Evolutionary conservation across 2,113 vertebrate species (phyloP).

Genomic region (Chionodraco myersi): DNA sequence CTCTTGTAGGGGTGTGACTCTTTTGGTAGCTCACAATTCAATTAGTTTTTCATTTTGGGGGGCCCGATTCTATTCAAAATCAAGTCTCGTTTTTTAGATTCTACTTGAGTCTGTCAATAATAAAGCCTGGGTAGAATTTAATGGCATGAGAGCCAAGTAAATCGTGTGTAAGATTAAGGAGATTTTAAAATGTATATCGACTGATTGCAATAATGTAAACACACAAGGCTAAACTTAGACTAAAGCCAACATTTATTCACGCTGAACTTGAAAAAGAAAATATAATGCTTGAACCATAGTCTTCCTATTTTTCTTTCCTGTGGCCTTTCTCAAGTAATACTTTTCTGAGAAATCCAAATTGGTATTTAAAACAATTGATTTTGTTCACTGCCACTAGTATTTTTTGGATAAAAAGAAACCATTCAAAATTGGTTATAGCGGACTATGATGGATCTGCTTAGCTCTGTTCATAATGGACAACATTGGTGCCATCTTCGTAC

Average conservation of each 20-base stretch:
- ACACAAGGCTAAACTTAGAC: too few species aligned
- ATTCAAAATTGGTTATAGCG: neutral
- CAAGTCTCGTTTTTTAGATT: too few species aligned
- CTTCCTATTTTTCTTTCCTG: constrained; percentile 15
- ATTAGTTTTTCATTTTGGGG: too few species aligned
- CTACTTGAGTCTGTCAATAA: too few species aligned
- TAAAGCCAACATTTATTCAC: neutral
- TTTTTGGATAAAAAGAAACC: neutral
- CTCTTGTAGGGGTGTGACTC: neutral
- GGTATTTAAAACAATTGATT: neutral
- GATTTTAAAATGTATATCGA: too few species aligned
- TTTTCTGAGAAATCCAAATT: constrained; percentile 12
- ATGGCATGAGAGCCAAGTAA: too few species aligned
- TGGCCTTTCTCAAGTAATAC: neutral
- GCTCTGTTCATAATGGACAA: neutral
- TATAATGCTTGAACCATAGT: neutral
- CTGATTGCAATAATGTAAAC: too few species aligned
- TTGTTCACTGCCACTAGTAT: neutral
- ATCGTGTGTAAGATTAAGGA: too few species aligned
- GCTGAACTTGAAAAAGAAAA: neutral
- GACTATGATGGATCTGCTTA: neutral
- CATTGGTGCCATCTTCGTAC: neutral
- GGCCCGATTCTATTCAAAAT: too few species aligned
- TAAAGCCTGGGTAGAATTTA: too few species aligned
- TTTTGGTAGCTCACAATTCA: too few species aligned